Conservation (phyloP, 2,113 vertebrate genomes). For the Oncorhynchus tshawytscha region DNA sequence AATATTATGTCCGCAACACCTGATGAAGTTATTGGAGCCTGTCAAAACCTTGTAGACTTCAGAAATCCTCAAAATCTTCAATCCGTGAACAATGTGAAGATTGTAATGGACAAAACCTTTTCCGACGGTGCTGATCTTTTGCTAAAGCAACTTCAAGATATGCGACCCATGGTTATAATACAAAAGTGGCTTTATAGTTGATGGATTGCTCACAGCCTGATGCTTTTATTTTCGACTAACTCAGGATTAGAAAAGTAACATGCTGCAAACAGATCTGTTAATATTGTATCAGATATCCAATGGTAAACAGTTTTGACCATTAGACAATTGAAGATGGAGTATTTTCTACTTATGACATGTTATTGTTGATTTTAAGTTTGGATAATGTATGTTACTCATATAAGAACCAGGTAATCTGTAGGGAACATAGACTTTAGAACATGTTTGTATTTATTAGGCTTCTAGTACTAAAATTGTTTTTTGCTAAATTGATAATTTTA, state of each 20-base stretch:
- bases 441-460: constrained; percentile 91
- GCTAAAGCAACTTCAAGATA: constrained; percentile 96
- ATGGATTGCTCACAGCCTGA: constrained; percentile 61
- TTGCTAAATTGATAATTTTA: constrained; percentile 82
- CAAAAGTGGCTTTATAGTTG: constrained; percentile 79
- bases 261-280: constrained; percentile 76
- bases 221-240: constrained; percentile 72
- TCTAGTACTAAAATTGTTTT: constrained; percentile 83
- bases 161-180: constrained; percentile 90
- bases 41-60: constrained; percentile 82
- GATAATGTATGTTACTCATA: constrained; percentile 34
- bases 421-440: constrained; percentile 79
- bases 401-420: constrained; percentile 78
- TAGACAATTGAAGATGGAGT: constrained; percentile 56
- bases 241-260: constrained; percentile 82
- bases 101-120: constrained; percentile 89
- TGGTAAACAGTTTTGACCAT: constrained; percentile 59
- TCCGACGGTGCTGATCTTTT: constrained; percentile 86
- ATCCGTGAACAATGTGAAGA: constrained; percentile 88
- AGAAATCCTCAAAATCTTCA: constrained; percentile 88
- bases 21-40: constrained; percentile 59
- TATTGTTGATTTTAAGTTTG: constrained; percentile 34
- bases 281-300: constrained; percentile 59
- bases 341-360: constrained; percentile 66
- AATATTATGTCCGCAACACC: constrained; percentile 52